phyloP scores from a whole-genome alignment of 2,888 invertebrate species.

The Lumbricus terrestris region DNA sequence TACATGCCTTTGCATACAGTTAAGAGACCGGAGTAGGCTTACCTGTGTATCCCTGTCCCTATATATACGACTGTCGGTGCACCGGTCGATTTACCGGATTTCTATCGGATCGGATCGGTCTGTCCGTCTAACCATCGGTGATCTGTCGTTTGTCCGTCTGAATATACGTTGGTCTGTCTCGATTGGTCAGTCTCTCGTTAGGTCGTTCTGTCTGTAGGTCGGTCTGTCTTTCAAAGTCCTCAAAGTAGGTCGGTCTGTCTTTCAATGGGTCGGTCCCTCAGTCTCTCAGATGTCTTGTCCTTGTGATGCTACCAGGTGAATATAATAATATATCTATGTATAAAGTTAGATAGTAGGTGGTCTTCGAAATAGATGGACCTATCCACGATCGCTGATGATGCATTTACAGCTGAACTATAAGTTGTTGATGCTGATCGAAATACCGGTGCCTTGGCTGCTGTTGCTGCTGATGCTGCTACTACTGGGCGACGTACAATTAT shows the following conservation, averaged over 20 bases:
- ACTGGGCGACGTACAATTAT: too few species aligned
- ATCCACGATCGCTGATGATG: neutral
- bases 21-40: neutral
- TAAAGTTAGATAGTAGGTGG: too few species aligned
- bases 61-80: neutral
- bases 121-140: neutral
- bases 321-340: too few species aligned
- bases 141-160: neutral
- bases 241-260: neutral
- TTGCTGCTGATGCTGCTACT: neutral
- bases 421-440: neutral
- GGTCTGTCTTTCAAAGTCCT: too few species aligned
- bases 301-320: neutral
- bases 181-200: neutral
- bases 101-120: too few species aligned
- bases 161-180: too few species aligned
- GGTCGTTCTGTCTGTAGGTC: neutral
- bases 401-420: neutral
- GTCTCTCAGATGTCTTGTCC: neutral
- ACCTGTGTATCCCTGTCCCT: neutral
- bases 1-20: neutral
- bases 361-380: neutral
- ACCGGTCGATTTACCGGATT: too few species aligned
- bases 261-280: neutral
- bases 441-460: neutral